Conservation (phyloP, 2,797 vertebrate genomes). For the Peromyscus attwateri region DNA sequence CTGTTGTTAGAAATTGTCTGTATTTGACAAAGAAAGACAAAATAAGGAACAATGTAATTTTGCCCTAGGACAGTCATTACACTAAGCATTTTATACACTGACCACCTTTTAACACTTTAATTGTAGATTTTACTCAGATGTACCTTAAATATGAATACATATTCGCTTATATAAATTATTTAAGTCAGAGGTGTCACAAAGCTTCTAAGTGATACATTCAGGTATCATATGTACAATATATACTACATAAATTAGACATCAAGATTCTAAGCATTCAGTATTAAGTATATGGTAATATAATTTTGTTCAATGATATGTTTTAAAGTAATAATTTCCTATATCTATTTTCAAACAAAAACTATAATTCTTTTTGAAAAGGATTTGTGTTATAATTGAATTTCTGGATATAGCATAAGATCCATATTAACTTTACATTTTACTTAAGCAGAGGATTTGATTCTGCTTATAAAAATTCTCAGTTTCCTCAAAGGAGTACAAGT, state of each 20-base stretch:
- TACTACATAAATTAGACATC: not conserved
- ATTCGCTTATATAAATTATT: not conserved
- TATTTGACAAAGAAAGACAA: not conserved
- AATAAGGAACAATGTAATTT: not conserved
- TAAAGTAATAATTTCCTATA: not conserved
- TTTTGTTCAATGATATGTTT: not conserved
- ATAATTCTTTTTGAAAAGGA: not conserved
- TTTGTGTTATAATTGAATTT: not conserved
- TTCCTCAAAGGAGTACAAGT: not conserved
- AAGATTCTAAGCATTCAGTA: not conserved
- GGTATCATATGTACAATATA: not conserved
- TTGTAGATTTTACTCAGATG: not conserved
- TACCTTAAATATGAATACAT: not conserved
- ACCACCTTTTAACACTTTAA: not conserved
- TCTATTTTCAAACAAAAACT: conserved; percentile 1
- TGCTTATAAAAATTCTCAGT: not conserved
- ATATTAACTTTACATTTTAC: conserved; percentile 33
- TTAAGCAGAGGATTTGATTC: not conserved
- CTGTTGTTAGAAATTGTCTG: not conserved
- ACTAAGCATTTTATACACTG: not conserved
- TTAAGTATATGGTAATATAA: not conserved
- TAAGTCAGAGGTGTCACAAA: not conserved
- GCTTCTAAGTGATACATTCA: not conserved
- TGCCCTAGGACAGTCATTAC: not conserved
- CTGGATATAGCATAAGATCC: not conserved